Evolutionary conservation across 2,797 vertebrate genomes (phyloP).

Genomic region (Lindbergichthys nudifrons): DNA sequence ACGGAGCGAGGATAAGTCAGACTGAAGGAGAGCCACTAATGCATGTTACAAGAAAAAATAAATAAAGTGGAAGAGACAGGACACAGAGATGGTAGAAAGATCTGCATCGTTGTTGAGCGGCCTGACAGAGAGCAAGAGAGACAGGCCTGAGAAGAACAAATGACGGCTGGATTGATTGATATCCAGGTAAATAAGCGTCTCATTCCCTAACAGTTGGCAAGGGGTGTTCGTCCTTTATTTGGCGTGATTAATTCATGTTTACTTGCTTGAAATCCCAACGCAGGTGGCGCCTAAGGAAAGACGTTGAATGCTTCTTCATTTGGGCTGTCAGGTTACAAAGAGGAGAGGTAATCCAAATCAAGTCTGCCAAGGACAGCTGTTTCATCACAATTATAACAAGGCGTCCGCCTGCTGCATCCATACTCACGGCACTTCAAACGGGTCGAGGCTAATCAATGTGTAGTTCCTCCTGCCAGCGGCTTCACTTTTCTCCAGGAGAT

Average conservation of each 20-base stretch:
- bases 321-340: constrained; percentile 78
- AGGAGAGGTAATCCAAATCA: constrained; percentile 80
- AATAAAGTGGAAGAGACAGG: constrained; percentile 26
- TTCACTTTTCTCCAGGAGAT: constrained; percentile 35
- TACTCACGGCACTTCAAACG: constrained; percentile 64
- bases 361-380: constrained; percentile 75
- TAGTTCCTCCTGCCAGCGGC: constrained; percentile 30
- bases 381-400: constrained; percentile 83
- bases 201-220: constrained; percentile 50
- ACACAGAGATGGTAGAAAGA: constrained; percentile 21
- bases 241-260: constrained; percentile 79
- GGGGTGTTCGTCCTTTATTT: constrained; percentile 54
- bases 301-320: constrained; percentile 80
- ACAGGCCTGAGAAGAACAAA: constrained; percentile 18
- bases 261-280: constrained; percentile 56
- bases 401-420: constrained; percentile 62
- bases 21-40: constrained; percentile 53
- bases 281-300: constrained; percentile 59
- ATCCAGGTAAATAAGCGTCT: constrained; percentile 56
- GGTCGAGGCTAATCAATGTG: constrained; percentile 68
- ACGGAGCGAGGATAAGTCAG: constrained; percentile 49
- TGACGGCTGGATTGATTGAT: constrained; percentile 46
- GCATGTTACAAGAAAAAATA: constrained; percentile 40
- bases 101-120: constrained; percentile 21
- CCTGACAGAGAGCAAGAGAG: constrained; percentile 21